Base-by-base conservation (phyloP, 2,888 invertebrate species). In the Parnassius mnemosyne region DNA sequence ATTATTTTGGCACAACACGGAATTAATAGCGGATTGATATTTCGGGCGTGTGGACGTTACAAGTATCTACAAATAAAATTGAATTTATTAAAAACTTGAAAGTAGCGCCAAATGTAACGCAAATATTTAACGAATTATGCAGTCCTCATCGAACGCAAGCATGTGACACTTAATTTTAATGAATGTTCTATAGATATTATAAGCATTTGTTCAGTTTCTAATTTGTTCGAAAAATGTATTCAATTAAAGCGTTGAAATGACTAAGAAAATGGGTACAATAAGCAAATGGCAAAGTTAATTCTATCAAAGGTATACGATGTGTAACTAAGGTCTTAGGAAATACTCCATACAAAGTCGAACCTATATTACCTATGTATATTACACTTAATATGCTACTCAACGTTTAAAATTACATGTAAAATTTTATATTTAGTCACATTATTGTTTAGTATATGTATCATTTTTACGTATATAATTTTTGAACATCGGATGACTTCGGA, bases 381-480 rank as follows among this genome's bases (percentile, higher is more conserved):
- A 90, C 90, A 91, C 89, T 90, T 91, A 34, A 34, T 34, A 91
- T 64, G 71, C 87, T 89, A 88, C 74, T 82, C 86, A 87, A 88
- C 83, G 81, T 84, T 88, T 84, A 87, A 84, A 84, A 85, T 87
- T 90, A 91, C 82, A 85, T 89, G 89, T 89, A 89, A 89, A 89
- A 85, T 85, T 88, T 88, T 87, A 64, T 57, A 83, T 85, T 89
- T 89, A 89, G 88, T 87, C 87, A 89, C 85, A 89, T 89, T 89
- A 89, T 88, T 88, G 88, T 87, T 85, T 79, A 85, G 87, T 89
- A 91, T 90, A 90, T 90, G 91, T 90, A 86, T 89, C 86, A 87
- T 85, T 79, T 87, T 91, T 91, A 91, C 91, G 91, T 91, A 91
- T 91, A 89, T 91, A 89, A 87, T 90, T 91, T 63, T 91, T 91